A percentile compares a stretch with the other conserved stretches of the same genome.
phyloP scores from a whole-genome alignment of 2,888 invertebrate genomes.

The Venustoraphidia nigricollis region DNA sequence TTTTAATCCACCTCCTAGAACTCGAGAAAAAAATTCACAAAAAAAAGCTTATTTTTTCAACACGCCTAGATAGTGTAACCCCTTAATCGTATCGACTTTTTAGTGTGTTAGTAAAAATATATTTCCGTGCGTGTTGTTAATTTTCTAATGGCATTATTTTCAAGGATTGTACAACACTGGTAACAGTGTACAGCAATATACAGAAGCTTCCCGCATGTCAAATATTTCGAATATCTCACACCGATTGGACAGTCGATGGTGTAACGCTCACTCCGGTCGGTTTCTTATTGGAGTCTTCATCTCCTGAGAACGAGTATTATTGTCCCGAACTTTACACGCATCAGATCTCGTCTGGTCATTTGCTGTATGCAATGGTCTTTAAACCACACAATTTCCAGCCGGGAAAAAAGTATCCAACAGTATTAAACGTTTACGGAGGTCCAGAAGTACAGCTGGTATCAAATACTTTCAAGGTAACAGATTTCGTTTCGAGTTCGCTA shows the following conservation, averaged over 20 bases:
- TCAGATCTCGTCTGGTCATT: constrained; percentile 50
- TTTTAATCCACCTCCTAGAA: too few species aligned
- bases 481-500: too few species aligned
- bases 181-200: constrained; percentile 73
- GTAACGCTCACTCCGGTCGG: constrained; percentile 52
- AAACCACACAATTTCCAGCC: constrained; percentile 57
- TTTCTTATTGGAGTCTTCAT: constrained; percentile 50
- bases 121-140: constrained; percentile 28
- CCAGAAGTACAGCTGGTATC: constrained; percentile 96
- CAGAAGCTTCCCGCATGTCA: constrained; percentile 65
- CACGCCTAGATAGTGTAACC: too few species aligned
- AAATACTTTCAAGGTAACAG: constrained; percentile 73
- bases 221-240: constrained; percentile 53
- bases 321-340: constrained; percentile 60
- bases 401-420: constrained; percentile 70
- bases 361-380: constrained; percentile 78
- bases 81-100: too few species aligned
- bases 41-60: too few species aligned
- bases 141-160: constrained; percentile 49
- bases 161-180: constrained; percentile 63
- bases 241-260: constrained; percentile 51
- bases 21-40: too few species aligned
- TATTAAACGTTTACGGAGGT: constrained; percentile 94
- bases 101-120: too few species aligned
- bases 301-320: constrained; percentile 38